Conservation (phyloP, 2,797 vertebrate species). For the Alectoris magna region DNA sequence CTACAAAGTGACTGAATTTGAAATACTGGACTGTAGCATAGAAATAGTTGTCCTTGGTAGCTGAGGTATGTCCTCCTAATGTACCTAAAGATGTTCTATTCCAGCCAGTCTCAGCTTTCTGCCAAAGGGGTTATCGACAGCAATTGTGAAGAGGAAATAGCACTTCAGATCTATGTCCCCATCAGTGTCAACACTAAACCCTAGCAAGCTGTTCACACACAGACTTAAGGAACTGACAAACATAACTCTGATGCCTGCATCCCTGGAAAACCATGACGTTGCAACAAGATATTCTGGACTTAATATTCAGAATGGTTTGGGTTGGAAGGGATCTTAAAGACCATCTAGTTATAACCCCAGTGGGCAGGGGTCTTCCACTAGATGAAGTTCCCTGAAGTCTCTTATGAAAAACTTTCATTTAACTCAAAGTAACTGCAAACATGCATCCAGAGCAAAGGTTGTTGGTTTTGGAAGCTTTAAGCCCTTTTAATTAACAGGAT, state of each 20-base stretch:
- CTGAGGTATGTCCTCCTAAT: not conserved
- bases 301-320: not conserved
- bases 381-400: not conserved
- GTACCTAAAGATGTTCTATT: not conserved
- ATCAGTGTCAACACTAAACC: not conserved
- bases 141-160: not conserved
- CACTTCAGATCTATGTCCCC: constrained; percentile 4
- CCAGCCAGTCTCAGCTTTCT: not conserved
- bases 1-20: not conserved
- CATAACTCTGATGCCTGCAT: not conserved
- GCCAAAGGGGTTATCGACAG: constrained; percentile 48
- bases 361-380: not conserved
- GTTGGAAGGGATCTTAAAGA: too few relatives aligned
- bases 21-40: not conserved
- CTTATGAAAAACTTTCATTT: not conserved
- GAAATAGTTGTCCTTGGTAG: not conserved
- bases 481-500: not conserved
- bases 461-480: not conserved
- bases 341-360: too few relatives aligned
- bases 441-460: not conserved
- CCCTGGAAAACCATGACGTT: not conserved
- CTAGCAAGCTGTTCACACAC: not conserved
- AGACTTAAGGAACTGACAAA: not conserved
- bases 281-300: not conserved
- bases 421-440: not conserved